Conservation (phyloP, 2,113 vertebrate species). For the Cettia cetti region DNA sequence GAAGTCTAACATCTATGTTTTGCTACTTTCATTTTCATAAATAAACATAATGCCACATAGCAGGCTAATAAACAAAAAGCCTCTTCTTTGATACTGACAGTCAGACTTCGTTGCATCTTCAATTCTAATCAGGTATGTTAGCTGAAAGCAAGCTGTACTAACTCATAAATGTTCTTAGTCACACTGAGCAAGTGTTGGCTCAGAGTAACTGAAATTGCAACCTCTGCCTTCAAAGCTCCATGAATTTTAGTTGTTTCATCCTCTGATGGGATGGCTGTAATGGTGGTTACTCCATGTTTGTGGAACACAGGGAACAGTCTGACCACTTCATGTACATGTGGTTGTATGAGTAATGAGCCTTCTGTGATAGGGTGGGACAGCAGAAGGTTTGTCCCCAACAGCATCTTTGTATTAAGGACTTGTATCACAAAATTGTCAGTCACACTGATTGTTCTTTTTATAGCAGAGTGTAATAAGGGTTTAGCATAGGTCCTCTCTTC, state of each 20-base stretch:
- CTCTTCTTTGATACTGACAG: neutral
- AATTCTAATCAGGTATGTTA: neutral
- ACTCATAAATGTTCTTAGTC: neutral
- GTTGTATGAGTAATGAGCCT: neutral
- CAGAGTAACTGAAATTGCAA: neutral
- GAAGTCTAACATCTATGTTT: neutral
- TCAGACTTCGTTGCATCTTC: neutral
- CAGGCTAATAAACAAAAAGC: neutral
- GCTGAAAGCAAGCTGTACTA: neutral
- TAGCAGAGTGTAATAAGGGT: neutral
- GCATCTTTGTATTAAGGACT: neutral
- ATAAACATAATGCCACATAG: neutral
- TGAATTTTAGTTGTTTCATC: neutral
- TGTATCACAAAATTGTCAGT: neutral
- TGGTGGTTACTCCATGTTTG: neutral
- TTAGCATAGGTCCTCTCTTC: neutral
- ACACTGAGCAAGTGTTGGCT: neutral
- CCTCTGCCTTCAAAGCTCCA: neutral
- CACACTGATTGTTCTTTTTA: neutral
- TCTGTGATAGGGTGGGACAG: neutral
- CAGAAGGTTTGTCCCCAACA: neutral
- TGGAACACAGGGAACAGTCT: neutral
- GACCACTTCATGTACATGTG: fast-evolving
- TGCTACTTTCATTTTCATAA: neutral
- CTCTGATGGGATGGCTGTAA: neutral